Conservation (phyloP, 2,113 vertebrate species). For the Morone chrysops region DNA sequence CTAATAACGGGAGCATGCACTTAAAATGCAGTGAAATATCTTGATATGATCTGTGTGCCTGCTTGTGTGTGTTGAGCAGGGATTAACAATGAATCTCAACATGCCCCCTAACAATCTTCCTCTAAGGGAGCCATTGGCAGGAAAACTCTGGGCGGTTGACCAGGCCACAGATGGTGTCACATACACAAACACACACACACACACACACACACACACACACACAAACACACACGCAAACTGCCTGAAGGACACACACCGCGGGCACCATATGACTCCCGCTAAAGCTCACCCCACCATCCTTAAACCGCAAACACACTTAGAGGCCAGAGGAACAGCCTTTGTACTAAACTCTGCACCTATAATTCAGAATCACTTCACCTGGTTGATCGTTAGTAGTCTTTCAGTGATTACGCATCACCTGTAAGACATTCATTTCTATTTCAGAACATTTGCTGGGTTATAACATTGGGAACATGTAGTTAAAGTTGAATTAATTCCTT, state of each 20-base stretch:
- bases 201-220: slow-evolving; percentile 34
- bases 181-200: slow-evolving; percentile 36
- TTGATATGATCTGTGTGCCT: slow-evolving; percentile 25
- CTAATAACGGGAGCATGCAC: not conserved
- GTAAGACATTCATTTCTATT: not conserved
- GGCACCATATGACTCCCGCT: slow-evolving; percentile 68
- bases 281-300: slow-evolving; percentile 50
- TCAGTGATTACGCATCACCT: not conserved
- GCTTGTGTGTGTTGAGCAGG: slow-evolving; percentile 31
- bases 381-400: not conserved
- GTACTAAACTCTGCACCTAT: not conserved
- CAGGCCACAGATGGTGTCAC: slow-evolving; percentile 77
- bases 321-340: slow-evolving; percentile 2
- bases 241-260: slow-evolving; percentile 67
- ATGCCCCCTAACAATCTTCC: slow-evolving; percentile 64
- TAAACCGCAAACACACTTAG: slow-evolving; percentile 27
- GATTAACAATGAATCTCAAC: slow-evolving; percentile 55
- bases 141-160: slow-evolving; percentile 66
- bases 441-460: not conserved
- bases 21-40: not conserved
- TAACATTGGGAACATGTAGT: not conserved
- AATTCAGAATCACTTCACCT: slow-evolving; percentile 15
- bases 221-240: slow-evolving; percentile 17
- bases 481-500: not conserved
- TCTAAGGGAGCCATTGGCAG: slow-evolving; percentile 66